phyloP scores from a whole-genome alignment of 2,113 vertebrate species.

The Ammodramus savannarum region DNA sequence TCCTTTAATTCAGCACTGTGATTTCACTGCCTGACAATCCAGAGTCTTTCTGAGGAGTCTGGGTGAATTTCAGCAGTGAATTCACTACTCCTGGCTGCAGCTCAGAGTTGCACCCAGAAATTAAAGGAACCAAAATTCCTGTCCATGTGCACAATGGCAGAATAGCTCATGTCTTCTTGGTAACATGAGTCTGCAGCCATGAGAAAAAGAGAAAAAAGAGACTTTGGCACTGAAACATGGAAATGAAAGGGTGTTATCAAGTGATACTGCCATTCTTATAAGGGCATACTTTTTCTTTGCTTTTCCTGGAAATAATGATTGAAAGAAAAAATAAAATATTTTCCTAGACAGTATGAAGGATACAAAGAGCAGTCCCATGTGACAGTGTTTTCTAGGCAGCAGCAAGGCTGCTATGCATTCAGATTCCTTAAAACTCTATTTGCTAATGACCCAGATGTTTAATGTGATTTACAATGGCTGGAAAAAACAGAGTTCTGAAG shows the following conservation, averaged over 20 bases:
- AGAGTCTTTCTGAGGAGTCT: neutral
- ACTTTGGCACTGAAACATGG: neutral
- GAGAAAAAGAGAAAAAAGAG: neutral
- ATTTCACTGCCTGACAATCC: neutral
- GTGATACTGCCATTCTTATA: neutral
- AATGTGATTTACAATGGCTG: neutral
- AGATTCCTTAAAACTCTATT: neutral
- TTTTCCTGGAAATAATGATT: neutral
- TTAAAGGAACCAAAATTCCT: neutral
- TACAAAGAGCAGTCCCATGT: neutral
- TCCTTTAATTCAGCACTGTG: neutral
- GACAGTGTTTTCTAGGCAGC: neutral
- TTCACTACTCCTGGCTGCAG: neutral
- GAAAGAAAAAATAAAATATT: neutral
- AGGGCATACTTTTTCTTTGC: neutral
- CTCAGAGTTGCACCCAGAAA: neutral
- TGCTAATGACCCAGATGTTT: conserved; percentile 7
- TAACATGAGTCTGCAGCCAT: neutral
- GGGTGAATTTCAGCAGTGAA: neutral
- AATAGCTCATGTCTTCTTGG: neutral
- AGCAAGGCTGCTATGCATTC: neutral
- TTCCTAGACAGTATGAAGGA: neutral
- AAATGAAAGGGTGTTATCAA: neutral
- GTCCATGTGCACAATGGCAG: neutral
- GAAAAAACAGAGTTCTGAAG: neutral